Conservation (phyloP, 2,113 vertebrate species). For the Colossoma macropomum region DNA sequence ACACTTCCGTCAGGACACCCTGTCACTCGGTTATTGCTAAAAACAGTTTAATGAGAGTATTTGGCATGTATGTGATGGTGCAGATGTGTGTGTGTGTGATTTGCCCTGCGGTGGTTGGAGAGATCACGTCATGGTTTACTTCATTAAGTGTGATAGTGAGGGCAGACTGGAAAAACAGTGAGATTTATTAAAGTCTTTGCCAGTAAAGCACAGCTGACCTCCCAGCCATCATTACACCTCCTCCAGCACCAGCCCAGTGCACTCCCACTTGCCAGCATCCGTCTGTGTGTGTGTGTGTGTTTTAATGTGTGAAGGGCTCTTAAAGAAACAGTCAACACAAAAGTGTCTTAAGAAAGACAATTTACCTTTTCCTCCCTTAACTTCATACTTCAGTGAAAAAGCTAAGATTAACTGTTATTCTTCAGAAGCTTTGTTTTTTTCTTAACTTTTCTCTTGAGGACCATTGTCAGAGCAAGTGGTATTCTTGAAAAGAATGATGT, state of each 20-base stretch:
- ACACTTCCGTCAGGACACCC: neutral
- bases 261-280: slow-evolving; percentile 28
- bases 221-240: slow-evolving; percentile 39
- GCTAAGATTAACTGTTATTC: too few relatives aligned
- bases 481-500: too few relatives aligned
- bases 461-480: too few relatives aligned
- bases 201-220: slow-evolving; percentile 37
- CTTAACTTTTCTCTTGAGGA: too few relatives aligned
- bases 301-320: too few relatives aligned
- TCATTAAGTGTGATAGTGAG: slow-evolving; percentile 46
- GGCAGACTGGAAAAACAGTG: slow-evolving; percentile 45
- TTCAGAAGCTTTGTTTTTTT: too few relatives aligned
- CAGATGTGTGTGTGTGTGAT: slow-evolving; percentile 14
- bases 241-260: slow-evolving; percentile 27
- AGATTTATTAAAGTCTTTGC: slow-evolving; percentile 43
- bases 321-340: too few relatives aligned
- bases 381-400: too few relatives aligned
- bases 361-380: too few relatives aligned
- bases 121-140: slow-evolving; percentile 34
- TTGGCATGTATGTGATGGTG: slow-evolving; percentile 2
- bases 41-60: neutral
- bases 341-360: too few relatives aligned
- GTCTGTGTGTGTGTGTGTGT: neutral
- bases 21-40: neutral
- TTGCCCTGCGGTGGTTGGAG: slow-evolving; percentile 19